These are phyloP conservation scores for Unio pictorum DNA, from an alignment of 2,888 invertebrate genomes.

Conservation along the genomic window DNA sequence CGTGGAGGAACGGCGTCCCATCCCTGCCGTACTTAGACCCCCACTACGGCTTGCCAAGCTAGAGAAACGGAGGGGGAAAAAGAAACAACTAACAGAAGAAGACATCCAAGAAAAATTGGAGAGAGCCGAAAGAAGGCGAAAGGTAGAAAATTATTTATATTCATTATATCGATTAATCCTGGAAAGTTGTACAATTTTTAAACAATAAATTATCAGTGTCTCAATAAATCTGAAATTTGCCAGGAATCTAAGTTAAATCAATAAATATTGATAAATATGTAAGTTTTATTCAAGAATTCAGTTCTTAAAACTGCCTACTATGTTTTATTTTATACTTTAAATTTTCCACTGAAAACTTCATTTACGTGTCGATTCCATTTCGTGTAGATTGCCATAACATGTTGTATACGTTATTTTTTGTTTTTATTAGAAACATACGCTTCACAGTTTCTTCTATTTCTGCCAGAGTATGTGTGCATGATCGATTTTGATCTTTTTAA, in stretches of 20 bases:
- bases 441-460: not conserved
- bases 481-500: not conserved
- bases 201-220: too few relatives aligned
- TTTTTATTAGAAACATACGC: too few relatives aligned
- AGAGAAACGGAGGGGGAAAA: conserved; percentile 61
- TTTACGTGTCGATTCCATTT: too few relatives aligned
- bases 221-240: too few relatives aligned
- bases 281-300: too few relatives aligned
- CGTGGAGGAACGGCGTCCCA: conserved; percentile 25
- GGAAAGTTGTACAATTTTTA: not conserved
- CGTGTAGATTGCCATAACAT: too few relatives aligned
- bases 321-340: too few relatives aligned
- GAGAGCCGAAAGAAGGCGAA: conserved; percentile 60
- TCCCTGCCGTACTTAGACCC: conserved; percentile 35
- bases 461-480: not conserved
- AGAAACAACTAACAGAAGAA: conserved; percentile 59
- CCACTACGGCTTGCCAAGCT: conserved; percentile 64
- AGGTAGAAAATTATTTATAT: conserved; percentile 43
- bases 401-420: too few relatives aligned
- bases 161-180: not conserved
- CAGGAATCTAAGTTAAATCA: too few relatives aligned
- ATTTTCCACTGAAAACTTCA: too few relatives aligned
- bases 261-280: too few relatives aligned
- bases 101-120: conserved; percentile 64
- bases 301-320: too few relatives aligned